Base-by-base conservation (phyloP, 2,113 vertebrate genomes). In the Nothocercus nigrocapillus region DNA sequence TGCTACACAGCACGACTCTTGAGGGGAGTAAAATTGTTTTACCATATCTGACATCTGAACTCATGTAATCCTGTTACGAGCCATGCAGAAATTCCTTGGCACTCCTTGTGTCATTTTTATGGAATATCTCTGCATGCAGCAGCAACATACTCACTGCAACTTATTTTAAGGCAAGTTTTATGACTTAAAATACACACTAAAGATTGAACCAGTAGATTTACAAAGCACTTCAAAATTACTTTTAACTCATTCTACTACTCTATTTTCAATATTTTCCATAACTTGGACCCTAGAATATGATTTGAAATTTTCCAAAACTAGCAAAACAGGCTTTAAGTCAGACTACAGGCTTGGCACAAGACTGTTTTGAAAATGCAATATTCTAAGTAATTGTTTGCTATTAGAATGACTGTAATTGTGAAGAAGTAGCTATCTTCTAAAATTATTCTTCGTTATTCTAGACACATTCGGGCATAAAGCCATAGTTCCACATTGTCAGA, bases 391-490 rank as follows among this genome's bases (percentile, higher is more conserved):
- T 44, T 44, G 85, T 93, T 97, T 97, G 70, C 89, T 93, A 78
- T 44, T 93, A 45, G 81, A 96, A 8, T 22, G 36, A 96, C 66
- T 92, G 7, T 81, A 97, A 92, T 89, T 94, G 94, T 91, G 94
- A 97, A 92, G 89, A 96, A 94, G 74, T 81, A 91, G 73, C 74
- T 95, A 94, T 76, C 95, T 95, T 94, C 86, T 95, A 95, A 95
- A 96, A 90, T 92, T 92, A 95, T 96, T 95, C 92, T 95, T 95
- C 5, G 9, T 92, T 97, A 88, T 96, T 93, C 82, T 85, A 95
- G 76, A 91, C 69, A 58, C 74, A 94, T 40, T 83, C 2, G 1
- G 79, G 69, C 63, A 90, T 62, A 94, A 97, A 97, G 81, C 40
- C 83, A 94, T 73, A 86, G 53, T 74, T 97, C 89, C 87, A 82